Evolutionary conservation across 1,140 invertebrate species (phyloP).

Genomic region (Chelonus insularis): DNA sequence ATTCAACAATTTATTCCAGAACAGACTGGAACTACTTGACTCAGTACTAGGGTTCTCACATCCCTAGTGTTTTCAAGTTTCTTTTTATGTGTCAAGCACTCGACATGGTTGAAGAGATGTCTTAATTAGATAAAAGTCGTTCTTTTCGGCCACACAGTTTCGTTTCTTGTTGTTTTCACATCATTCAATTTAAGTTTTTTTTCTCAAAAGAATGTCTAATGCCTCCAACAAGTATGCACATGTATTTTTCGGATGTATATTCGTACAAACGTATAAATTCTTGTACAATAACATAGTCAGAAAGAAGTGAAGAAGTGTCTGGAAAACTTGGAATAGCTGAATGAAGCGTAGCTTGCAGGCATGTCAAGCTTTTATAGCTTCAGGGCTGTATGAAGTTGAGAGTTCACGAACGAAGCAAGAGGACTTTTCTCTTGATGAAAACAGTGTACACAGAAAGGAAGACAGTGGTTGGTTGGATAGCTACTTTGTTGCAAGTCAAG

Average conservation of each 20-base stretch:
- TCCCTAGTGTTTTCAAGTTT: background rate
- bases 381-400: background rate
- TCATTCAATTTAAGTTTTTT: too few species aligned
- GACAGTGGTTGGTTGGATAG: background rate
- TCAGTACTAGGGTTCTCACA: background rate
- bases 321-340: background rate
- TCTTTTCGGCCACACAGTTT: background rate
- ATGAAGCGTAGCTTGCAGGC: background rate
- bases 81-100: background rate
- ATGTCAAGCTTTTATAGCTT: constrained; percentile 3
- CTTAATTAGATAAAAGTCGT: constrained; percentile 33
- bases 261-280: background rate
- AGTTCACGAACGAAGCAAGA: background rate
- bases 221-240: too few species aligned
- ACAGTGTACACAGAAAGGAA: constrained; percentile 29
- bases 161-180: background rate
- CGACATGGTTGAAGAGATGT: constrained; percentile 31
- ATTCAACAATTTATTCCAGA: too few species aligned
- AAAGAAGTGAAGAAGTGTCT: constrained; percentile 2
- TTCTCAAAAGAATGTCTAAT: too few species aligned
- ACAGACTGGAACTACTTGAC: background rate
- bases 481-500: constrained; percentile 9
- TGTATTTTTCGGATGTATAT: too few species aligned
- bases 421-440: constrained; percentile 32
- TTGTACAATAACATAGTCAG: background rate